Evolutionary conservation across 2,888 invertebrate species (phyloP).

Genomic region (Mesorhabditis belari): DNA sequence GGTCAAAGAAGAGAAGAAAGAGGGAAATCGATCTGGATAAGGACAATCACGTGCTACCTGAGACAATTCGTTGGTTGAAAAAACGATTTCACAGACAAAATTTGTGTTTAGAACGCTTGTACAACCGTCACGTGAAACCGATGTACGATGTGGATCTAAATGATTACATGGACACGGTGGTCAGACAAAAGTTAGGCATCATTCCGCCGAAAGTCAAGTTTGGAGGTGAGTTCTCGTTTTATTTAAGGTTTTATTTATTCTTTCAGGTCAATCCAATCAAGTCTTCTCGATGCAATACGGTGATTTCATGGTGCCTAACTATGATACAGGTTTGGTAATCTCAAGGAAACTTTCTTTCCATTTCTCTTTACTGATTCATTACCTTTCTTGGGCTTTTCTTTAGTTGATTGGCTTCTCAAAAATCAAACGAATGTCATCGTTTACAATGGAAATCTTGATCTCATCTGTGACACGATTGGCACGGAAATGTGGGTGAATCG

Average conservation of each 20-base stretch:
- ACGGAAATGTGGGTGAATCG: no score
- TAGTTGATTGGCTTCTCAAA: slow-evolving; percentile 28
- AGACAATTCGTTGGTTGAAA: no score
- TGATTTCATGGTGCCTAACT: slow-evolving; percentile 78
- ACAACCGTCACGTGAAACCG: slow-evolving; percentile 34
- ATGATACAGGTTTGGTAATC: slow-evolving; percentile 57
- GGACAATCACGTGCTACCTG: no score
- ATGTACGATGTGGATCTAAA: slow-evolving; percentile 38
- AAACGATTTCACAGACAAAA: no score
- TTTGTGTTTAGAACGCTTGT: slow-evolving; percentile 19
- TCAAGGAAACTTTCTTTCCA: no score
- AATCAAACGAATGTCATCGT: slow-evolving; percentile 64
- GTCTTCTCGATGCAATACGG: slow-evolving; percentile 64
- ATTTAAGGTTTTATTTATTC: no score
- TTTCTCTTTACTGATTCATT: no score
- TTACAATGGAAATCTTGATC: slow-evolving; percentile 74
- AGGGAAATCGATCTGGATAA: no score
- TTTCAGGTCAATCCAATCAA: slow-evolving; percentile 56
- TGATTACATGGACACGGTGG: slow-evolving; percentile 64
- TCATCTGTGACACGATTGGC: slow-evolving; percentile 77
- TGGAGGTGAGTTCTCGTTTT: slow-evolving; percentile 57
- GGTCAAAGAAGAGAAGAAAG: slow-evolving; percentile 12
- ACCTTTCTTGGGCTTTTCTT: no score
- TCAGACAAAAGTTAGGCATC: slow-evolving; percentile 63
- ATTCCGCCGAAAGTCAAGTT: slow-evolving; percentile 66